Conservation (phyloP, 2,888 invertebrate genomes). For the Brassicogethes aeneus region DNA sequence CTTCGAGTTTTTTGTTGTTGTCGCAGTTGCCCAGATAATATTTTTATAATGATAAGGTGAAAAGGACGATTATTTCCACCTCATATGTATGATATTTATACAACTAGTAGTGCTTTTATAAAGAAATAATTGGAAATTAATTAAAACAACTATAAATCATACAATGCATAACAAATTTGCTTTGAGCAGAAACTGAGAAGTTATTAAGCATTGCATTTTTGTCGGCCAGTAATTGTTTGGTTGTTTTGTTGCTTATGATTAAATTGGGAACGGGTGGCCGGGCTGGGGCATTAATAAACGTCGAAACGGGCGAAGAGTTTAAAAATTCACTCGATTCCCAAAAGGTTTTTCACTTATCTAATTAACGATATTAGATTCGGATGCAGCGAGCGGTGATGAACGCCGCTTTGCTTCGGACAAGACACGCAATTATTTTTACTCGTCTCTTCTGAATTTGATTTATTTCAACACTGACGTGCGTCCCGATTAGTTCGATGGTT, state of each 20-base stretch:
- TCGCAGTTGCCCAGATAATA: too few relatives aligned
- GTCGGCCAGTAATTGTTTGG: background rate
- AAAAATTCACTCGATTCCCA: conserved; percentile 30
- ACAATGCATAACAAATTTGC: too few relatives aligned
- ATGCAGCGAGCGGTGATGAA: conserved; percentile 41
- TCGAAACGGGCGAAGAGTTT: conserved; percentile 24
- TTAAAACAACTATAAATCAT: too few relatives aligned
- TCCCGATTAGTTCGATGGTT: conserved; percentile 44
- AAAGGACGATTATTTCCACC: too few relatives aligned
- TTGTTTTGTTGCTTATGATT: conserved; percentile 15
- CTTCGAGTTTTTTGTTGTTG: background rate
- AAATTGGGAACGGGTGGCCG: conserved; percentile 13
- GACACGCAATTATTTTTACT: conserved; percentile 44
- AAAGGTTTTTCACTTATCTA: conserved; percentile 38
- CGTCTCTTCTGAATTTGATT: conserved; percentile 43
- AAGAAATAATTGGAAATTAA: too few relatives aligned
- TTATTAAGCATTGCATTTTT: background rate
- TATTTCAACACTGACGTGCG: conserved; percentile 41
- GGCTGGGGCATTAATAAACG: conserved; percentile 23
- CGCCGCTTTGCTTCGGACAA: conserved; percentile 40
- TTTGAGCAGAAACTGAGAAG: too few relatives aligned
- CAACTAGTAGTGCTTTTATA: too few relatives aligned
- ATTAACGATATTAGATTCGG: conserved; percentile 43
- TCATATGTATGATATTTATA: too few relatives aligned
- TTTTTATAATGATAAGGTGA: too few relatives aligned